Evolutionary conservation across 2,888 invertebrate species (phyloP), one percentile per base, ranked within the genome.

Genomic region (Ophioninae sp.): DNA sequence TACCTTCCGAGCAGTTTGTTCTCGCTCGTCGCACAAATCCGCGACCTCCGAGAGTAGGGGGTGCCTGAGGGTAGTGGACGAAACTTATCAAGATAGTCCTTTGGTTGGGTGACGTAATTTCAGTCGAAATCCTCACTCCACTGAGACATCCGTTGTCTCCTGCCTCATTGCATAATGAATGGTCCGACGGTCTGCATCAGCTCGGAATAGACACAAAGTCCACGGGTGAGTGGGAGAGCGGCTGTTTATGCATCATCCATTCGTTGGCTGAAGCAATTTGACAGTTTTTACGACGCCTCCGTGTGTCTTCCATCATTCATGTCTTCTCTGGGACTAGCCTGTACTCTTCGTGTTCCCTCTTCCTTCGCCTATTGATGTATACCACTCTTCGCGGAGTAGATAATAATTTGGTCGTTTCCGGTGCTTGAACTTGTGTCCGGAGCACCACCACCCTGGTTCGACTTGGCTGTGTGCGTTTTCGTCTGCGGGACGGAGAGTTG

Each of bases 1-100:
- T 90, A 89, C 89, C 86, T 88, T 89, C 87, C 87, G 86, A 88
- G 86, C 86, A 86, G 88, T 89, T 89, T 86, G 86, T 86, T 84
- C 83, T 76, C 85, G 67, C 82, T 75, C 23, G 50, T 75, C 10
- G 39, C 74, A 30, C 61, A 37, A 79, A 81, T 81, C 65, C 69
- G 64, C 74, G 74, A 61, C 57, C 65, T 56, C 41, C 50, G 6
- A 41, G 37, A 59, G 37, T 7, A 3, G 62, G 64, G 59, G 70
- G 30, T 67, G 79, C 50, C 17, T 17, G 50, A 50, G 17, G 13
- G 80, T 56, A 50, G 64, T 74, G 79, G 78, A 57, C 80, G 80
- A 86, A 85, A 86, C 77, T 85, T 81, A 84, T 85, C 82, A 84
- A 86, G 86, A 87, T 84, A 85, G 80, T 79, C 83, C 81, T 82